These are phyloP conservation scores for Anadara kagoshimensis DNA, from an alignment of 1,140 invertebrate genomes.

Conservation along the genomic window DNA sequence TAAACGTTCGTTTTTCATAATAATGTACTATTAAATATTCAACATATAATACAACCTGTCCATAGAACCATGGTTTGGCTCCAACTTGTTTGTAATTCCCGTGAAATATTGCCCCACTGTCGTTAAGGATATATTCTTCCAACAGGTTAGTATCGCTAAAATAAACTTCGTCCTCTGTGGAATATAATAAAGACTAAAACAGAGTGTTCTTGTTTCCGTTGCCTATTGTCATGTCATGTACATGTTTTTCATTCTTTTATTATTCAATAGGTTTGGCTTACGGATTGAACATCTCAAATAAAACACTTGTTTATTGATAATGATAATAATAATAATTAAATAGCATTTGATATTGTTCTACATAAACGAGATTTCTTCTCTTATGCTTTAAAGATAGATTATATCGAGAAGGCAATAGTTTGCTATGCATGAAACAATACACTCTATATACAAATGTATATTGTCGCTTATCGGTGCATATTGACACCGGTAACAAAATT, in stretches of 20 bases:
- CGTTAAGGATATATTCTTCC: slow-evolving; percentile 89
- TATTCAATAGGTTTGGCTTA: background rate
- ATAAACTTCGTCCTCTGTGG: slow-evolving; percentile 64
- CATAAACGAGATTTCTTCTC: no score
- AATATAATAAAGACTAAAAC: background rate
- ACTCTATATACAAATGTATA: no score
- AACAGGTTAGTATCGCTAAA: slow-evolving; percentile 81
- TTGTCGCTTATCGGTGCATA: no score
- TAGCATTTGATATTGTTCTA: no score
- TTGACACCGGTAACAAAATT: no score
- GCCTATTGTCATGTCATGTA: background rate
- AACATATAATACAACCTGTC: slow-evolving; percentile 77
- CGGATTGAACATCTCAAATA: background rate
- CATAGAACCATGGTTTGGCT: slow-evolving; percentile 90
- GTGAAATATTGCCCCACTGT: slow-evolving; percentile 90
- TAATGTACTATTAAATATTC: background rate
- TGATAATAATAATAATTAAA: no score
- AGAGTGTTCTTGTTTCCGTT: background rate
- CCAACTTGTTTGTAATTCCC: slow-evolving; percentile 87
- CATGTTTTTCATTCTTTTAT: background rate
- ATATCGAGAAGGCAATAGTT: no score
- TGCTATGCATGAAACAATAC: no score
- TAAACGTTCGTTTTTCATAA: no score
- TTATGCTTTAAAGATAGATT: no score
- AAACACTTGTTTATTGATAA: no score